phyloP scores from a whole-genome alignment of 2,113 vertebrate species.

The Tachuris rubrigastra region DNA sequence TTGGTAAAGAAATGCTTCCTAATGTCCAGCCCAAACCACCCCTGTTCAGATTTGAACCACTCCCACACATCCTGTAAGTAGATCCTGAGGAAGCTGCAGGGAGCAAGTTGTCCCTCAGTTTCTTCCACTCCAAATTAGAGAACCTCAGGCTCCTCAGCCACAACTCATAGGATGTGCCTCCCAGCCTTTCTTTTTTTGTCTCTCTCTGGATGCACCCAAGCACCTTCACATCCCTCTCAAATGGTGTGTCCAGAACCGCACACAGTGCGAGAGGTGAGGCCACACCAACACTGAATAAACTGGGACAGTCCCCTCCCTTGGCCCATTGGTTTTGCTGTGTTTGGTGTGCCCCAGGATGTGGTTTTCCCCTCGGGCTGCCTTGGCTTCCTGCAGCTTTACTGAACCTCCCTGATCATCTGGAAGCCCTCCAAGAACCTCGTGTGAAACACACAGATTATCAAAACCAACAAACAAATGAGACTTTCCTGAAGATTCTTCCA shows the following conservation, averaged over 20 bases:
- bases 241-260: neutral
- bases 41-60: no score
- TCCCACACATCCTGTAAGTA: fast-evolving
- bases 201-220: neutral
- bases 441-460: neutral
- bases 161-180: neutral
- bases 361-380: neutral
- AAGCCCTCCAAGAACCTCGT: neutral
- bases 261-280: fast-evolving
- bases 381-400: neutral
- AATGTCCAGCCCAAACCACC: neutral
- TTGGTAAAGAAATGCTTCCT: neutral
- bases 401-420: neutral
- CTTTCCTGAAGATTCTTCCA: neutral
- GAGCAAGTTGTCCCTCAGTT: neutral
- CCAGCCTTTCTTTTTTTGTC: neutral
- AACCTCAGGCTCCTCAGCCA: neutral
- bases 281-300: fast-evolving
- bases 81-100: neutral
- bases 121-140: neutral
- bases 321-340: no score
- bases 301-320: neutral
- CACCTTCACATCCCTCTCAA: neutral
- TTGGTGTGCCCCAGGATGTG: fast-evolving
- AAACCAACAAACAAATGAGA: neutral